These are phyloP conservation scores for Drosophila watanabei DNA, from an alignment of 1,140 invertebrate genomes.

Conservation along the genomic window DNA sequence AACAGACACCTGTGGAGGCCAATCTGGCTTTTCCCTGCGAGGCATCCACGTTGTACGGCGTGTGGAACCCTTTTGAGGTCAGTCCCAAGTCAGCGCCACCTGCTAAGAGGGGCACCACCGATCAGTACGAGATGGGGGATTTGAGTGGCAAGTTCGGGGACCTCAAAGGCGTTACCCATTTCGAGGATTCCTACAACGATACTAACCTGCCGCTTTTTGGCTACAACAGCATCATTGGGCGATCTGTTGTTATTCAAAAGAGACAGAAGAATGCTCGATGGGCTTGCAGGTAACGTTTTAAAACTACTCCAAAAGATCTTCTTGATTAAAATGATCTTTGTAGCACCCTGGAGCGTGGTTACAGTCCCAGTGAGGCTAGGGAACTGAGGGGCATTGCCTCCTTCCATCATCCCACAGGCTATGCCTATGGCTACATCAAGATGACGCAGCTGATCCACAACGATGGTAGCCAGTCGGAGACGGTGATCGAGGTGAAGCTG, in stretches of 20 bases:
- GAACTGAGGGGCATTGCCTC: constrained; percentile 95
- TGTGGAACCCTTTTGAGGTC: constrained; percentile 93
- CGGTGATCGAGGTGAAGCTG: constrained; percentile 94
- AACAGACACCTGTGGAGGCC: constrained; percentile 91
- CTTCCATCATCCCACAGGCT: constrained; percentile 95
- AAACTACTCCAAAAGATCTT: not conserved
- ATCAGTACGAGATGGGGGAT: constrained; percentile 96
- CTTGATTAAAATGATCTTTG: not conserved
- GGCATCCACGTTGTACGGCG: constrained; percentile 91
- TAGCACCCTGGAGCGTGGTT: constrained; percentile 93
- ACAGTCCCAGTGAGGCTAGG: constrained; percentile 93
- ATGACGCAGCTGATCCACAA: constrained; percentile 95
- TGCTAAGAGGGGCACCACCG: constrained; percentile 89
- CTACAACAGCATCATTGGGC: constrained; percentile 91
- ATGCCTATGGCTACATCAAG: constrained; percentile 94
- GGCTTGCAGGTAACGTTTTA: constrained; percentile 88
- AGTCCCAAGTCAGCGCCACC: constrained; percentile 88
- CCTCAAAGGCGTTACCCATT: constrained; percentile 88
- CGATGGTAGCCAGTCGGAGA: constrained; percentile 95
- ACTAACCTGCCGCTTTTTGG: constrained; percentile 95
- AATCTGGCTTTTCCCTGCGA: constrained; percentile 96
- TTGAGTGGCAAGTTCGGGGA: constrained; percentile 95
- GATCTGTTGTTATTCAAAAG: constrained; percentile 95
- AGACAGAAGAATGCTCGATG: constrained; percentile 89
- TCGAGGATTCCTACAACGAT: constrained; percentile 90